These are phyloP conservation scores for Acleris sparsana DNA, from an alignment of 2,888 invertebrate species.

Conservation along the genomic window DNA sequence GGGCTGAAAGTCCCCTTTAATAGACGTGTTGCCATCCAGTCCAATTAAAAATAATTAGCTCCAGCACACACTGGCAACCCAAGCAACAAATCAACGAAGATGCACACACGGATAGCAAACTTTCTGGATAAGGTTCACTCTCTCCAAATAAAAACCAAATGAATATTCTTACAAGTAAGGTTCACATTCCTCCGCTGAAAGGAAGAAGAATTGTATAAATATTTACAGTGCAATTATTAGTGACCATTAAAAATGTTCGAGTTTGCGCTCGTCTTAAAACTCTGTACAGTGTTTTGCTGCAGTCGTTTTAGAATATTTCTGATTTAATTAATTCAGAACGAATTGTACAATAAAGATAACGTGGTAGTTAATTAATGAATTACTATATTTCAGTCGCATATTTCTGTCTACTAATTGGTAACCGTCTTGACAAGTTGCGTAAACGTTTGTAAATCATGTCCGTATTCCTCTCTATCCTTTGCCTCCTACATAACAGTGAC, in stretches of 20 bases:
- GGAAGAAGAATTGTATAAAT: not conserved
- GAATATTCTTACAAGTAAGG: not conserved
- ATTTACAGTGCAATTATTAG: conserved; percentile 11
- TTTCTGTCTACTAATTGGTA: conserved; percentile 16
- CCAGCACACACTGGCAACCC: conserved; percentile 72
- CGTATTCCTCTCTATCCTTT: not conserved
- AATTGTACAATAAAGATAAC: not conserved
- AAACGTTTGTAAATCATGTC: conserved; percentile 9
- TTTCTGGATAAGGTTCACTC: conserved; percentile 59
- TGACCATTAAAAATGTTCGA: conserved; percentile 2
- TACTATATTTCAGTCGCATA: conserved; percentile 14
- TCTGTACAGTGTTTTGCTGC: conserved; percentile 1
- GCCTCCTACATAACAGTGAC: not conserved
- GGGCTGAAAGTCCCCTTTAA: conserved; percentile 40
- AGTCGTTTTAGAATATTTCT: not conserved
- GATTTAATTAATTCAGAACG: too few relatives aligned
- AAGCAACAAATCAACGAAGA: conserved; percentile 77
- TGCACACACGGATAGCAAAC: conserved; percentile 66
- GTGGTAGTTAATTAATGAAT: not conserved
- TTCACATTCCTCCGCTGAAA: conserved; percentile 3
- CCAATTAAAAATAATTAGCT: conserved; percentile 82
- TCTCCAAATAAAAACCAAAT: not conserved
- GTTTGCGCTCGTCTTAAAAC: not conserved
- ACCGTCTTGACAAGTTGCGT: conserved; percentile 22
- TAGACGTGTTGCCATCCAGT: conserved; percentile 53